These are phyloP conservation scores for Ceuthmochares aereus DNA, from an alignment of 2,113 vertebrate genomes.

Conservation along the genomic window DNA sequence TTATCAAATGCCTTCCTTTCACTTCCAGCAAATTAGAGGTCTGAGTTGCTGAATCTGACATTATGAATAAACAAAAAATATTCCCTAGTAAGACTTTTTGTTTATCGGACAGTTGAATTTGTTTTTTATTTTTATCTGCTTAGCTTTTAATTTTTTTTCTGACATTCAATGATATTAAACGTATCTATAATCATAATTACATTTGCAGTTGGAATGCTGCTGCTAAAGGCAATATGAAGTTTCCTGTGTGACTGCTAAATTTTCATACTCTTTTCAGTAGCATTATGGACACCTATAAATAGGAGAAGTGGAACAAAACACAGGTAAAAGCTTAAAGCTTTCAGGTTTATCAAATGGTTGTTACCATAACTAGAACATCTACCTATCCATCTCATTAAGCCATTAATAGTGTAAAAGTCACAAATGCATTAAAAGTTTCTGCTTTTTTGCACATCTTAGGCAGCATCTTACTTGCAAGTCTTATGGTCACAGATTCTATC, in stretches of 20 bases:
- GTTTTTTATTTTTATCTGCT: background rate
- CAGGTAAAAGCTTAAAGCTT: background rate
- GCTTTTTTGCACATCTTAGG: background rate
- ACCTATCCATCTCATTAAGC: background rate
- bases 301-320: background rate
- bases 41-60: background rate
- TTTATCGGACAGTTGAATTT: background rate
- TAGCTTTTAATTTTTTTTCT: background rate
- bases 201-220: background rate
- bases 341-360: background rate
- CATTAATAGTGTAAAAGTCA: background rate
- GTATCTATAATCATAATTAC: background rate
- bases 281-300: background rate
- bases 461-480: background rate
- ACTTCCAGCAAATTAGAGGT: background rate
- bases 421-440: background rate
- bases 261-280: background rate
- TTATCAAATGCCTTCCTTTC: background rate
- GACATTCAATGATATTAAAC: background rate
- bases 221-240: background rate
- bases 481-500: background rate
- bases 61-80: background rate
- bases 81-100: background rate
- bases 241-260: background rate
- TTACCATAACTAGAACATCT: background rate